phyloP scores from a whole-genome alignment of 2,888 invertebrate genomes.

The Parnassius mnemosyne region DNA sequence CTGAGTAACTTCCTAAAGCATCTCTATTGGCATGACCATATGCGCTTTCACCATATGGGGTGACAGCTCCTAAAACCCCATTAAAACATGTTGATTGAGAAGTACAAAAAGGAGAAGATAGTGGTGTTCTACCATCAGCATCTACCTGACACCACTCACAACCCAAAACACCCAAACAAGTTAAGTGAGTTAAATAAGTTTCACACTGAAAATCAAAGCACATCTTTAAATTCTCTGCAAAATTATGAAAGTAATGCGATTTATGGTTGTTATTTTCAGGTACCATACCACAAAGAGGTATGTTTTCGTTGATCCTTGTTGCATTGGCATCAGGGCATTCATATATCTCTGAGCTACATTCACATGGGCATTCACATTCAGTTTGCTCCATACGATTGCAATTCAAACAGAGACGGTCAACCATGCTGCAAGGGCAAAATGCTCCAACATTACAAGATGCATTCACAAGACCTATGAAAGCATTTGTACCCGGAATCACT shows the following conservation, averaged over 20 bases:
- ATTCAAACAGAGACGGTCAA: slow-evolving; percentile 92
- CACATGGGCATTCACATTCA: slow-evolving; percentile 97
- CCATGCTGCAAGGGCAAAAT: slow-evolving; percentile 96
- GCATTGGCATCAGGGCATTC: slow-evolving; percentile 60
- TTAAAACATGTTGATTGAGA: slow-evolving; percentile 91
- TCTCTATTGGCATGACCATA: slow-evolving; percentile 74
- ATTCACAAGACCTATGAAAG: slow-evolving; percentile 93
- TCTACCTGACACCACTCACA: slow-evolving; percentile 96
- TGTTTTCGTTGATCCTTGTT: slow-evolving; percentile 53
- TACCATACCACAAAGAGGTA: slow-evolving; percentile 69
- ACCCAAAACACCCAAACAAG: slow-evolving; percentile 88
- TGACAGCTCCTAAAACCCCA: slow-evolving; percentile 90
- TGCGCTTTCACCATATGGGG: slow-evolving; percentile 89
- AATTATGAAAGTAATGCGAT: slow-evolving; percentile 72
- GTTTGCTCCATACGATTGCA: slow-evolving; percentile 96
- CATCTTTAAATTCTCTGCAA: slow-evolving; percentile 79
- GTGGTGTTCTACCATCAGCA: slow-evolving; percentile 84
- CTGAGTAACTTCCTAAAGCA: slow-evolving; percentile 82
- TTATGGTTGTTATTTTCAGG: slow-evolving; percentile 74
- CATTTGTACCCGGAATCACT: slow-evolving; percentile 91
- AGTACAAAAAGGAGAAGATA: slow-evolving; percentile 88
- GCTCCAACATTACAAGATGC: slow-evolving; percentile 90
- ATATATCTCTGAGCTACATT: slow-evolving; percentile 84
- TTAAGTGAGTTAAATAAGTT: slow-evolving; percentile 80
- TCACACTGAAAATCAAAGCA: slow-evolving; percentile 87